These are phyloP conservation scores for Helogale parvula DNA, from an alignment of 2,113 vertebrate species.

Conservation along the genomic window DNA sequence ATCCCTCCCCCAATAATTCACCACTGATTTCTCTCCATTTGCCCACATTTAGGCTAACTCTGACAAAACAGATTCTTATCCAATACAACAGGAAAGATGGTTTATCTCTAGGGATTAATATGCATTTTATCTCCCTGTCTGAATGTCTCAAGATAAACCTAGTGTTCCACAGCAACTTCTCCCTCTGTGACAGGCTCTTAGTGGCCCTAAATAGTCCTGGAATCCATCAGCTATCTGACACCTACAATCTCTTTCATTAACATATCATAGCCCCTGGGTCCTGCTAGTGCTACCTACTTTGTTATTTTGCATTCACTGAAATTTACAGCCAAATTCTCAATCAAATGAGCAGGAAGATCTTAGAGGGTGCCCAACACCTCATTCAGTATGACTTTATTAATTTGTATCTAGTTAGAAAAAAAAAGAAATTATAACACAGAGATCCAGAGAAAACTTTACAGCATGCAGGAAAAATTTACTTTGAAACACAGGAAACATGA, in stretches of 20 bases:
- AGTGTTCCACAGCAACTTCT: not conserved
- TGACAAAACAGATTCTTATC: slow-evolving; percentile 43
- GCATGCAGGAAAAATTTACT: slow-evolving; percentile 36
- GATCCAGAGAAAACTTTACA: slow-evolving; percentile 58
- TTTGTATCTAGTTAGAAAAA: slow-evolving; percentile 31
- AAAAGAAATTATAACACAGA: slow-evolving; percentile 43
- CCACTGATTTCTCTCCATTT: not conserved
- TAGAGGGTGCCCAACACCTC: not conserved
- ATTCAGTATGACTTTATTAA: not conserved
- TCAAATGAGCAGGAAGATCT: not conserved
- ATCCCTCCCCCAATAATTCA: not conserved
- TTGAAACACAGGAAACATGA: slow-evolving; percentile 60
- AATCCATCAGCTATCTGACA: slow-evolving; percentile 6
- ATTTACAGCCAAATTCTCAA: slow-evolving; percentile 6
- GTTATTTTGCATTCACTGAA: not conserved
- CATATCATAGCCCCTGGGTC: not conserved
- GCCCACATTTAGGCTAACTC: not conserved
- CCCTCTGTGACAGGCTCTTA: not conserved
- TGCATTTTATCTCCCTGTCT: slow-evolving; percentile 53
- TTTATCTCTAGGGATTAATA: slow-evolving; percentile 36
- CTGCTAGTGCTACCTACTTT: not conserved
- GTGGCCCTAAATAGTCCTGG: not conserved
- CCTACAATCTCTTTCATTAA: slow-evolving; percentile 19
- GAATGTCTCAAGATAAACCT: slow-evolving; percentile 59
- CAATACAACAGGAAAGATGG: not conserved